A percentile compares a stretch with the other conserved stretches of the same genome.
phyloP scores from a whole-genome alignment of 1,140 invertebrate species.

The Belonocnema kinseyi region DNA sequence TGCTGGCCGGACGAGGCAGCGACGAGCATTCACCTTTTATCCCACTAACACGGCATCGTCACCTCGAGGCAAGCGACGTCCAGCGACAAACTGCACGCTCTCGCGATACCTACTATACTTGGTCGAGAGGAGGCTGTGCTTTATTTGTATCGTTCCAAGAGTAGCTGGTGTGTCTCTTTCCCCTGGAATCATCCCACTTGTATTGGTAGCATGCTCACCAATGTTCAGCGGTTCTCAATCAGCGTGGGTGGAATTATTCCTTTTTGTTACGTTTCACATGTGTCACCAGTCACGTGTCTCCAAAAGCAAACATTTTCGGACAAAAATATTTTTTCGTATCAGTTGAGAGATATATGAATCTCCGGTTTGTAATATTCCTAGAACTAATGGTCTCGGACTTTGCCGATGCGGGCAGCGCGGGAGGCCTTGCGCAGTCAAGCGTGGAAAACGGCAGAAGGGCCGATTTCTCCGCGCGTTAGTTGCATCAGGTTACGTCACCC shows the following conservation, averaged over 20 bases:
- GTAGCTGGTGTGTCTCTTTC: slow-evolving; percentile 62
- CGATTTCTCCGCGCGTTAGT: too few species aligned
- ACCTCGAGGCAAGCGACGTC: slow-evolving; percentile 61
- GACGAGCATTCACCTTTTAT: slow-evolving; percentile 75
- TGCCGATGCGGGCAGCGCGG: too few species aligned
- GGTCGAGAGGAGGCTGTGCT: slow-evolving; percentile 59
- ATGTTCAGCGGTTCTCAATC: slow-evolving; percentile 48
- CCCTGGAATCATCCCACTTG: slow-evolving; percentile 54
- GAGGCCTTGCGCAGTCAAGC: too few species aligned
- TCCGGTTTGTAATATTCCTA: too few species aligned
- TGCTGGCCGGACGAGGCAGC: slow-evolving; percentile 55
- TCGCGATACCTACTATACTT: slow-evolving; percentile 57
- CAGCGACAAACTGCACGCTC: slow-evolving; percentile 68
- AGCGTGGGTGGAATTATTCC: background rate
- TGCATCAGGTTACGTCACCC: too few species aligned
- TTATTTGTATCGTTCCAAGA: slow-evolving; percentile 70
- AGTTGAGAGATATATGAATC: too few species aligned
- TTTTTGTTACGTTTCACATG: background rate
- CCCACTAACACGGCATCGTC: slow-evolving; percentile 75
- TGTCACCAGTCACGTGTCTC: background rate
- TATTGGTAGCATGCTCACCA: slow-evolving; percentile 40
- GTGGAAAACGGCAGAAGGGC: too few species aligned
- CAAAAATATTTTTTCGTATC: too few species aligned
- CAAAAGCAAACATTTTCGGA: background rate
- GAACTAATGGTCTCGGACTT: too few species aligned